Evolutionary conservation across 1,140 invertebrate species (phyloP).

Genomic region (Stegodyphus dumicola): DNA sequence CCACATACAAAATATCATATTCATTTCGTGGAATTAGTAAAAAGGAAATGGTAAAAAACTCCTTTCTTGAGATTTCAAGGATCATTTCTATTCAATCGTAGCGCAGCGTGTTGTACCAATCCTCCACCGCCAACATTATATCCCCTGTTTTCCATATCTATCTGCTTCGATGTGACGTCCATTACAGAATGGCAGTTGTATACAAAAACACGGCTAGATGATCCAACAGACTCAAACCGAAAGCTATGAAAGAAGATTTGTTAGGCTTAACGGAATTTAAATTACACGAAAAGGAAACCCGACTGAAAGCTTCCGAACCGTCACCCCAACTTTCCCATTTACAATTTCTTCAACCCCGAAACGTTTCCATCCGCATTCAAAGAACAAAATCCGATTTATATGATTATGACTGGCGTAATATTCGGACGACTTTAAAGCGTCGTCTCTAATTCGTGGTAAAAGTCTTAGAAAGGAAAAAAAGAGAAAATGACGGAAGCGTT

Average conservation of each 20-base stretch:
- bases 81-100: no score
- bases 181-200: no score
- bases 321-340: not conserved
- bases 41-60: no score
- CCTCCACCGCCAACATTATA: no score
- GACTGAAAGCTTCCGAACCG: not conserved
- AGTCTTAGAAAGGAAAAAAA: not conserved
- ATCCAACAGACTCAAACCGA: not conserved
- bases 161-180: no score
- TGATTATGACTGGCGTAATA: slow-evolving; percentile 7
- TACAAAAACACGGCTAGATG: no score
- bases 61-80: no score
- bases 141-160: no score
- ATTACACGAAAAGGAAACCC: not conserved
- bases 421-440: slow-evolving; percentile 4
- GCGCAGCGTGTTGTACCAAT: no score
- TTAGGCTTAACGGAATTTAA: slow-evolving; percentile 6
- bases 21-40: no score
- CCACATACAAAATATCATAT: no score
- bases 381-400: slow-evolving; percentile 14
- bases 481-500: not conserved
- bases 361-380: not conserved
- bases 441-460: not conserved
- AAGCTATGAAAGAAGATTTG: not conserved
- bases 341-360: not conserved